A percentile compares a stretch with the other conserved stretches of the same genome.
Conservation (phyloP, 2,113 vertebrate species). For the Scomber scombrus region DNA sequence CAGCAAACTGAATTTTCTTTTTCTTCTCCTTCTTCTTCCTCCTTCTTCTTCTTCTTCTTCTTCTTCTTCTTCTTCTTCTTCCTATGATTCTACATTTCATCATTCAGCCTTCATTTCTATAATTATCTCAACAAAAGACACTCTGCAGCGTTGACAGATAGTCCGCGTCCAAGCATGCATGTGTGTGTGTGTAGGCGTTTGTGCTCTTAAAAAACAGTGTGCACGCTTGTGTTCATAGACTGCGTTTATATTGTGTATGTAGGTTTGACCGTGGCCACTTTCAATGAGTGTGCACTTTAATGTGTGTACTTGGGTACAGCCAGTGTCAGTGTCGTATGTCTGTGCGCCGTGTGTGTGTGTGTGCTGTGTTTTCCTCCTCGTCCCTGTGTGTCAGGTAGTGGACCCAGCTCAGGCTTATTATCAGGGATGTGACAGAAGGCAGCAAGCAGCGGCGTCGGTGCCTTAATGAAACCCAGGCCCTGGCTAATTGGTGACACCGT, state of each 20-base stretch:
- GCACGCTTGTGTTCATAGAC: neutral
- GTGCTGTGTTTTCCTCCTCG: constrained; percentile 23
- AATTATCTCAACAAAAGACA: constrained; percentile 71
- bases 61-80: neutral
- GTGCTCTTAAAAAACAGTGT: constrained; percentile 39
- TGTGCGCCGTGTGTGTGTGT: neutral
- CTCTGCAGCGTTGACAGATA: constrained; percentile 33
- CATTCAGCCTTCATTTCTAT: constrained; percentile 64
- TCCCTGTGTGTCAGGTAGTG: constrained; percentile 55
- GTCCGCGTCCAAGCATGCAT: constrained; percentile 19
- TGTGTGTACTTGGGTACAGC: constrained; percentile 7
- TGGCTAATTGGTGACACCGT: constrained; percentile 91
- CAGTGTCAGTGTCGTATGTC: neutral
- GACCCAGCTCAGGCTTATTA: constrained; percentile 86
- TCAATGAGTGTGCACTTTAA: neutral
- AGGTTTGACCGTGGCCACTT: constrained; percentile 8
- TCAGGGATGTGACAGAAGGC: constrained; percentile 84
- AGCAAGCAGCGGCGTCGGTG: constrained; percentile 80
- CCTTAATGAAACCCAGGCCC: constrained; percentile 90
- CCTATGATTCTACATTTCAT: constrained; percentile 46
- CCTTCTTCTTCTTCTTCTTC: neutral
- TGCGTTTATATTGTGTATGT: constrained; percentile 29
- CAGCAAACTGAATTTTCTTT: constrained; percentile 11
- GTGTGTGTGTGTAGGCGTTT: constrained; percentile 43
- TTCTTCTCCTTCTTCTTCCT: neutral